Conservation (phyloP, 2,797 vertebrate genomes). For the Silurus lanzhouensis region DNA sequence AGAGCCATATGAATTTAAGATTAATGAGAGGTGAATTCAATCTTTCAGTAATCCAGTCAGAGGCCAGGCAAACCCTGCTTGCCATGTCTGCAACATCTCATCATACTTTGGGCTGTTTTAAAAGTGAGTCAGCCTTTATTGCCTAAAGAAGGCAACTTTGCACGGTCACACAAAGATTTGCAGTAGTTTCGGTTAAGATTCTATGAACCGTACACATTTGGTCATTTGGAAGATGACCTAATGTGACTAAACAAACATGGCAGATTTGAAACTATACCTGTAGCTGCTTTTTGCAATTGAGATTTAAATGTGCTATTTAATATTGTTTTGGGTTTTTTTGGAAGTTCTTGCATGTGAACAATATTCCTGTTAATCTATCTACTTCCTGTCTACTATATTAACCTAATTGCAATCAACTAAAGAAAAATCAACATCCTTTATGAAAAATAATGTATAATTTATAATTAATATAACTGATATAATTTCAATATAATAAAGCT, state of each 20-base stretch:
- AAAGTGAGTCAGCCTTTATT: slow-evolving; percentile 40
- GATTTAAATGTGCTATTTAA: background rate
- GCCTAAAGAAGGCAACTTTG: slow-evolving; percentile 34
- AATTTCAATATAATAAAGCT: background rate
- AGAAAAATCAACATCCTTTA: background rate
- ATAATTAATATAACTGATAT: background rate
- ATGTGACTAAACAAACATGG: background rate
- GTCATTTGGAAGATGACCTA: slow-evolving; percentile 18
- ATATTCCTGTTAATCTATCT: background rate
- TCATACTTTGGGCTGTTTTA: slow-evolving; percentile 39
- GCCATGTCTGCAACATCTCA: slow-evolving; percentile 46
- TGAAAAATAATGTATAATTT: background rate
- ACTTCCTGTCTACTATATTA: background rate
- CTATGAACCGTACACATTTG: background rate
- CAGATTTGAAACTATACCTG: background rate
- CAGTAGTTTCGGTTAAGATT: background rate
- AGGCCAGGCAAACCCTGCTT: slow-evolving; percentile 44
- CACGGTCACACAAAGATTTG: background rate
- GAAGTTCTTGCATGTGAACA: background rate
- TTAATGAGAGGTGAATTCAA: slow-evolving; percentile 54
- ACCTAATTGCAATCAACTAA: background rate
- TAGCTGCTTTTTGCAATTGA: background rate
- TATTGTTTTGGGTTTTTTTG: background rate
- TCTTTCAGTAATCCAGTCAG: slow-evolving; percentile 44
- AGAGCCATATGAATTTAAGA: slow-evolving; percentile 57